These are phyloP conservation scores for western clawed frog (Xenopus tropicalis) DNA, from an alignment of 2,113 vertebrate species.

Conservation along the genomic window DNA sequence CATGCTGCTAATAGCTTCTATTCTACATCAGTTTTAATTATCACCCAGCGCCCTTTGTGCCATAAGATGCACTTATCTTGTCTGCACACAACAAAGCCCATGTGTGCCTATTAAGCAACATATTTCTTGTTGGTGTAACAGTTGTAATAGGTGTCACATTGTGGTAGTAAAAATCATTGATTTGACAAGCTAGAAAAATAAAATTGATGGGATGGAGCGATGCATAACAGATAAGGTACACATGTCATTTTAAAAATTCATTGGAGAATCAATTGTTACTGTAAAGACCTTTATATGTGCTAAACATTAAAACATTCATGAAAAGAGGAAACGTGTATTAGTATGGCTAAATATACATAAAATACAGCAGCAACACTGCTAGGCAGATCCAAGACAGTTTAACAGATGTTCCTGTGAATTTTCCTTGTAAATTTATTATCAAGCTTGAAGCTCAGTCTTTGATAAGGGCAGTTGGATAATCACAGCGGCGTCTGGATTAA, in stretches of 20 bases:
- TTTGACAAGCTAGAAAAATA: no score
- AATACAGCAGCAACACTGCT: background rate
- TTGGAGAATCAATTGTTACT: background rate
- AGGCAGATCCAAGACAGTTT: background rate
- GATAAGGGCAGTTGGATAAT: slow-evolving; percentile 40
- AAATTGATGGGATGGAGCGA: no score
- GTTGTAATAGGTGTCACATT: no score
- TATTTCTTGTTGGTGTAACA: no score
- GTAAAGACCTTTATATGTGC: background rate
- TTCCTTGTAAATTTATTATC: slow-evolving; percentile 46
- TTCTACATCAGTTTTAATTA: no score
- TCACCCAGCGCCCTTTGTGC: no score
- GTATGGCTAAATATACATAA: slow-evolving; percentile 12
- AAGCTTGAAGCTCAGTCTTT: slow-evolving; percentile 22
- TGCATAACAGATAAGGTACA: background rate
- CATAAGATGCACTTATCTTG: no score
- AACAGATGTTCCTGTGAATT: slow-evolving; percentile 41
- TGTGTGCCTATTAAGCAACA: no score
- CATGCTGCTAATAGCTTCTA: no score
- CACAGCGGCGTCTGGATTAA: slow-evolving; percentile 16
- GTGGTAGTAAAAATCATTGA: no score
- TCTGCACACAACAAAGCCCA: no score
- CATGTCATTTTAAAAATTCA: background rate
- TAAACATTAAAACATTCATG: slow-evolving; percentile 5
- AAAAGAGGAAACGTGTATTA: slow-evolving; percentile 12